Evolutionary conservation across 2,113 vertebrate species (phyloP).

Genomic region (Rhegmatorhina hoffmannsi): DNA sequence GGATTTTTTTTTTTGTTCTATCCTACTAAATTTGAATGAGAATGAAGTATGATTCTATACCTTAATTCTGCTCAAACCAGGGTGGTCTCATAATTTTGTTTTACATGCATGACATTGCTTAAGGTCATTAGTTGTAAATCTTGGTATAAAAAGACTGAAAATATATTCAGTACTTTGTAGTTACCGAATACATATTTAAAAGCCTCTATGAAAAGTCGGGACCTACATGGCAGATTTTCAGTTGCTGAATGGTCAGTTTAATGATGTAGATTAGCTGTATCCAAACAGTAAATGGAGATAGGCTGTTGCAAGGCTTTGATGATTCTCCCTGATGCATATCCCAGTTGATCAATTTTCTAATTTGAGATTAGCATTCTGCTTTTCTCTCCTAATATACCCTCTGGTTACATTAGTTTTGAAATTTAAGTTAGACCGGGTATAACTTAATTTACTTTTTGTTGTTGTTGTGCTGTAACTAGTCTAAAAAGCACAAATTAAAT

Average conservation of each 20-base stretch:
- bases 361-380: constrained; percentile 64
- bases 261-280: constrained; percentile 80
- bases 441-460: background rate
- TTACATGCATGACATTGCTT: constrained; percentile 85
- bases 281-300: constrained; percentile 77
- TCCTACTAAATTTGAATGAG: constrained; percentile 80
- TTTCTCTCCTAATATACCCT: constrained; percentile 54
- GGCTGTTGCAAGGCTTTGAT: constrained; percentile 72
- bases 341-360: constrained; percentile 75
- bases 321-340: constrained; percentile 71
- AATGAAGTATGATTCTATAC: constrained; percentile 84
- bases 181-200: constrained; percentile 84
- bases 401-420: constrained; percentile 45
- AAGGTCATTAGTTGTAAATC: constrained; percentile 86
- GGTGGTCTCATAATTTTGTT: constrained; percentile 88
- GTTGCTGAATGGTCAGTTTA: constrained; percentile 80
- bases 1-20: constrained; percentile 70
- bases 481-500: constrained; percentile 42
- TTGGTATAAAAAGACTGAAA: constrained; percentile 84
- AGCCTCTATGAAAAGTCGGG: constrained; percentile 81
- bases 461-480: background rate
- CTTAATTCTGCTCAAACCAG: constrained; percentile 82
- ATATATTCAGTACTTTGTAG: constrained; percentile 88
- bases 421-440: constrained; percentile 11
- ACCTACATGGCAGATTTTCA: constrained; percentile 85